Base-by-base conservation (phyloP, 2,113 vertebrate genomes). In the Phylloscopus trochiloides region DNA sequence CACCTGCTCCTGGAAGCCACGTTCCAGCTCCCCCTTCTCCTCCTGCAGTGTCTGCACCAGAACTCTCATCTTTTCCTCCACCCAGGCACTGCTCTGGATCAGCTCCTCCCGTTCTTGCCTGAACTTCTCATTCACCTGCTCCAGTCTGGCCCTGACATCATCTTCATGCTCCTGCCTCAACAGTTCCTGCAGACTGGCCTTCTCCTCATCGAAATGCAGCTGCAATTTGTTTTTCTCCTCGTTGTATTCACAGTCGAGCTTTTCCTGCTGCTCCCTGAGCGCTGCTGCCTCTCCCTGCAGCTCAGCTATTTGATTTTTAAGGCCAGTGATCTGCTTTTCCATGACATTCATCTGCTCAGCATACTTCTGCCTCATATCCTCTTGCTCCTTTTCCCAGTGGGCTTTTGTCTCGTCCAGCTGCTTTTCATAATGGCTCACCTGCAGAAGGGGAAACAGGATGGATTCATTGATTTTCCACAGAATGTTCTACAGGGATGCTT, bases 31-130 rank as follows among this genome's bases (percentile, higher is more conserved):
- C 3, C 77, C 91, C 47, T 97, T 98, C 78, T 98, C 97, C 12
- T 96, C 92, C 78, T 91, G 97, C 71, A 96, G 90, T 0, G 21
- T 95, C 93, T 95, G 95, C 48, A 92, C 96, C 54, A 98, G 4
- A 12, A 36, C 90, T 24, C 89, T 91, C 92, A 97, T 96, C 91
- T 97, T 97, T 3, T 97, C 97, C 6, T 98, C 97, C 9, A 95
- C 63, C 95, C 97, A 97, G 32, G 76, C 51, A 0, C 92, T 58
- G 0, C 66, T 97, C 4, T 95, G 97, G 3, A 97, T 36, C 38
- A 99, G 97, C 6, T 94, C 96, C 25, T 98, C 98, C 80, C 97
- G 97, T 79, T 99, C 99, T 12, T 84, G 97, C 3, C 87, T 50
- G 54, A 99, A 99, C 59, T 94, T 94, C 32, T 96, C 63, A 0